A percentile compares a stretch with the other conserved stretches of the same genome.
These are phyloP conservation scores for Apistogramma diplotaenia DNA, from an alignment of 2,113 vertebrate species.

Conservation along the genomic window DNA sequence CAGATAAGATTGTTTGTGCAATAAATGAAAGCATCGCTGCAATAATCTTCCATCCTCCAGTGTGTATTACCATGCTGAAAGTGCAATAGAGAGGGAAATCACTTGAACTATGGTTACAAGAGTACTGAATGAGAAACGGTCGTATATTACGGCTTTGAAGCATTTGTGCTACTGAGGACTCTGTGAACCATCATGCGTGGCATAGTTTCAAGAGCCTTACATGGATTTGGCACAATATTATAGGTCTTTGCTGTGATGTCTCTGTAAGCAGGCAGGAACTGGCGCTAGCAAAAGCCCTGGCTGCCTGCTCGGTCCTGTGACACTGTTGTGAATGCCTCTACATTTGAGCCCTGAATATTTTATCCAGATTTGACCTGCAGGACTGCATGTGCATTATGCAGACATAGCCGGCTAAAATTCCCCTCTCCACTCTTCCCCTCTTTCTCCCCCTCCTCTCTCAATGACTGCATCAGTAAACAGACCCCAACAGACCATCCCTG, in stretches of 20 bases:
- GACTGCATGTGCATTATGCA: conserved; percentile 60
- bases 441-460: conserved; percentile 31
- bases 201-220: conserved; percentile 61
- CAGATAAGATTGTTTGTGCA: conserved; percentile 17
- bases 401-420: conserved; percentile 56
- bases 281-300: conserved; percentile 13
- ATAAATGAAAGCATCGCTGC: neutral
- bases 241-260: conserved; percentile 31
- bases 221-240: conserved; percentile 45
- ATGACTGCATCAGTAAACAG: conserved; percentile 72
- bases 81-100: neutral
- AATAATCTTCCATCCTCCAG: conserved; percentile 2
- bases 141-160: conserved; percentile 8
- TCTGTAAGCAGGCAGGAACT: conserved; percentile 43
- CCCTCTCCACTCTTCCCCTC: conserved; percentile 11
- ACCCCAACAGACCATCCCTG: conserved; percentile 64
- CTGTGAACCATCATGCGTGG: conserved; percentile 35
- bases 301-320: conserved; percentile 31
- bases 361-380: conserved; percentile 63
- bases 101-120: neutral
- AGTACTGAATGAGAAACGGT: neutral
- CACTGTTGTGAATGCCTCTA: conserved; percentile 22
- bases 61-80: neutral
- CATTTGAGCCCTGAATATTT: conserved; percentile 40
- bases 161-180: conserved; percentile 31